Base-by-base conservation (phyloP, 2,113 vertebrate genomes). In the Xenopus laevis region DNA sequence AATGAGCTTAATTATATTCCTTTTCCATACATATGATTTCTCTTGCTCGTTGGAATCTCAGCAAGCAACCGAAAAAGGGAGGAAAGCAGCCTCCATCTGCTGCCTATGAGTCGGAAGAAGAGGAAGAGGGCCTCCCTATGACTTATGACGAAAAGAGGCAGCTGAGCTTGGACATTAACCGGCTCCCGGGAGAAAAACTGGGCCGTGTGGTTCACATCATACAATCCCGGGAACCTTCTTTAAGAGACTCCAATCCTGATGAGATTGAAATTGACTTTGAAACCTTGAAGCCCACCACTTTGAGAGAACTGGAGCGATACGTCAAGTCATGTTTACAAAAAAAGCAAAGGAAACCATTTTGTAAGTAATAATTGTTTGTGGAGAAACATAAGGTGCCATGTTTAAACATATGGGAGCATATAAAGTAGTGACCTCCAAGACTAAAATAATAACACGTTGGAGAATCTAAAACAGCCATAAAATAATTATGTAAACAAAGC, bases 201-300 rank as follows among this genome's bases (percentile, higher is more conserved):
- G 96, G 96, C 78, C 91, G 89, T 0, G 95, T 99, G 78, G 97
- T 99, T 20, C 93, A 94, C 80, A 99, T 98, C 88, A 96, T 99
- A 81, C 95, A 98, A 87, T 92, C 90, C 0, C 81, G 92, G 16
- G 97, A 99, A 82, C 96, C 97, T 53, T 93, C 94, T 0, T 88
- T 93, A 74, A 85, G 92, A 64, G 92, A 94, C 89, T 89, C 92
- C 83, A 93, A 97, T 85, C 94, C 94, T 0, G 94, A 98, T 0
- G 97, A 99, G 90, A 93, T 98, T 1, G 97, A 98, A 85, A 99
- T 99, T 11, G 97, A 99, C 90, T 98, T 99, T 60, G 96, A 98
- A 88, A 91, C 90, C 0, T 89, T 99, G 81, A 98, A 98, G 80
- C 93, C 96, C 50, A 95, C 96, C 52, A 99, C 97, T 0, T 85